Evolutionary conservation across 2,797 vertebrate species (phyloP), one percentile per base, ranked within the genome.

Genomic region (Enteromius afrohamiltoni): DNA sequence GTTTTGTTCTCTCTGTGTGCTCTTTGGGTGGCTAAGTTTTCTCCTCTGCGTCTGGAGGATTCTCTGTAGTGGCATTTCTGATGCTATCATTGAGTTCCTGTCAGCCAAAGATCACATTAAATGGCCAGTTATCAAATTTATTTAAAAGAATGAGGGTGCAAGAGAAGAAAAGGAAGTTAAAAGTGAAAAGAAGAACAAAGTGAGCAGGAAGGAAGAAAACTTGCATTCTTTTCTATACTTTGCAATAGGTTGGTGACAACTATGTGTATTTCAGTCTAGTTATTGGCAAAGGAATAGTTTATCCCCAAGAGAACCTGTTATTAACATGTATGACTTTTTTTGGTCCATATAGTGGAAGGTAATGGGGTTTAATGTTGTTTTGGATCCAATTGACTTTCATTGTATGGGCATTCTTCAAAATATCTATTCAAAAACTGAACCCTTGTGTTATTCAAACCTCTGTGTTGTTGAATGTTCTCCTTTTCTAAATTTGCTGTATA

Each of bases 31-130:
- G 58, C 21, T 77, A 49, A 82, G 80, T 83, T 83, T 77, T 84
- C 82, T 76, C 53, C 51, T 80, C 45, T 55, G 79, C 26, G 77
- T 79, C 74, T 71, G 37, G 67, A 83, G 79, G 58, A 60, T 51
- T 86, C 53, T 77, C 69, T 60, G 60, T 83, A 85, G 85, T 84
- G 88, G 78, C 80, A 85, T 89, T 89, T 89, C 45, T 85, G 83
- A 87, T 83, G 62, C 76, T 67, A 58, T 47, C 83, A 84, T 85
- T 73, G 82, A 87, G 60, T 86, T 84, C 65, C 87, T 88, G 86
- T 84, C 86, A 84, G 73, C 70, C 79, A 83, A 49, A 87, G 84
- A 83, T 85, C 77, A 75, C 53, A 75, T 74, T 26, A 69, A 85
- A 84, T 62, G 40, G 64, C 31, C 83, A 77, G 74, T 83, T 83